Base-by-base conservation (phyloP, 2,888 invertebrate species). In the Rhabditoides inermis region DNA sequence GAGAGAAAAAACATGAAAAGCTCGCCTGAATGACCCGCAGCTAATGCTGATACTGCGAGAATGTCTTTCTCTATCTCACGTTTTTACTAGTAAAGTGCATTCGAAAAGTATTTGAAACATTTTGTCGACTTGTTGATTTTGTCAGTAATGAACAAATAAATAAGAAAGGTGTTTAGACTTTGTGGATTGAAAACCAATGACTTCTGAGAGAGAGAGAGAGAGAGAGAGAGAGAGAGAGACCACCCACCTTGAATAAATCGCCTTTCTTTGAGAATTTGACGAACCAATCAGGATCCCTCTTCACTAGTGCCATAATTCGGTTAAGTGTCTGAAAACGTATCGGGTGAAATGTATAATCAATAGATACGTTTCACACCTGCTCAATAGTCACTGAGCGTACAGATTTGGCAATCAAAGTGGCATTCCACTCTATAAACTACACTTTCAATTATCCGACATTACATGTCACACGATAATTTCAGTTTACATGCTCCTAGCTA, bases 221-320 rank as follows among this genome's bases (percentile, higher is more conserved):
- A 20, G n/a, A 18, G 18, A n/a, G 18, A 5, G 18, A 39, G 39
- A 18, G 5, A 7, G 6, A 39, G 39, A 20, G 39, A 39, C 6
- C n/a, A 39, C 44, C 20, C 20, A 27, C 47, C 39, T 64, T 61
- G 52, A 63, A 64, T 5, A 64, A 46, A 53, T 62, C 61, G 7
- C 65, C 65, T 42, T 66, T 66, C 50, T 62, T 60, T 22, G 52
- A 26, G 37, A 59, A 63, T 45, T 57, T 54, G 10, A 42, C 39
- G 49, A 66, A 66, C 66, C 66, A 66, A 5, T 63, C 66, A 6
- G 56, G 49, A 28, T 63, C 63, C 23, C 63, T 44, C 30, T 60
- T 58, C 22, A 56, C 56, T 23, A 63, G 56, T 6, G 53, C 47
- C 2, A 58, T 53, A 22, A 61, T 60, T n/a, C 63, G 55, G 35